phyloP scores from a whole-genome alignment of 2,113 vertebrate species.

The Lanius ludovicianus region DNA sequence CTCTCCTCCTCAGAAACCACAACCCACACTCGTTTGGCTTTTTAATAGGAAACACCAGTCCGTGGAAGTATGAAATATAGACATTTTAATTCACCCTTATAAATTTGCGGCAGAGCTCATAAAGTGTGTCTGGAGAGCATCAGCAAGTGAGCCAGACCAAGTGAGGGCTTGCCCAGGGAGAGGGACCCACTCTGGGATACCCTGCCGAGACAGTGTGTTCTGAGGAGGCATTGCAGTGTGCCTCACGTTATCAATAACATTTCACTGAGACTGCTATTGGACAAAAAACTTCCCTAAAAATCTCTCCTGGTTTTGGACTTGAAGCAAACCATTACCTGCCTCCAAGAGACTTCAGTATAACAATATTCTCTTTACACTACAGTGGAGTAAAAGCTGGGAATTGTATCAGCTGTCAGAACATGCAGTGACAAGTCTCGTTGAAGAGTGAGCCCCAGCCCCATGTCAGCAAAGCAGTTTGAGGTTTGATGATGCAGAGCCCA shows the following conservation, averaged over 20 bases:
- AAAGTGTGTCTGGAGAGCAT: slow-evolving; percentile 25
- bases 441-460: neutral
- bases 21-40: neutral
- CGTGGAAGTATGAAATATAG: neutral
- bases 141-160: neutral
- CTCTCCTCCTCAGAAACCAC: neutral
- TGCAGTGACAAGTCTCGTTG: neutral
- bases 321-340: neutral
- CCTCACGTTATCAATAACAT: neutral
- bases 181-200: neutral
- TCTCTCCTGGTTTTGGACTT: neutral
- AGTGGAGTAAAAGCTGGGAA: neutral
- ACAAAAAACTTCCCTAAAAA: neutral
- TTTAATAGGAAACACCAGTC: slow-evolving; percentile 28
- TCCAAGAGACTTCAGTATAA: neutral
- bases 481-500: neutral
- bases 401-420: neutral
- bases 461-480: neutral
- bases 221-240: neutral
- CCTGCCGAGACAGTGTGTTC: fast-evolving
- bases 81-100: slow-evolving; percentile 12
- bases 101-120: neutral
- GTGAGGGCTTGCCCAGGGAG: neutral
- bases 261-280: neutral
- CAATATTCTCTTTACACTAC: neutral